A percentile compares a stretch with the other conserved stretches of the same genome.
These are phyloP conservation scores for Poecile montanus DNA, from an alignment of 2,797 vertebrate genomes.

Conservation along the genomic window DNA sequence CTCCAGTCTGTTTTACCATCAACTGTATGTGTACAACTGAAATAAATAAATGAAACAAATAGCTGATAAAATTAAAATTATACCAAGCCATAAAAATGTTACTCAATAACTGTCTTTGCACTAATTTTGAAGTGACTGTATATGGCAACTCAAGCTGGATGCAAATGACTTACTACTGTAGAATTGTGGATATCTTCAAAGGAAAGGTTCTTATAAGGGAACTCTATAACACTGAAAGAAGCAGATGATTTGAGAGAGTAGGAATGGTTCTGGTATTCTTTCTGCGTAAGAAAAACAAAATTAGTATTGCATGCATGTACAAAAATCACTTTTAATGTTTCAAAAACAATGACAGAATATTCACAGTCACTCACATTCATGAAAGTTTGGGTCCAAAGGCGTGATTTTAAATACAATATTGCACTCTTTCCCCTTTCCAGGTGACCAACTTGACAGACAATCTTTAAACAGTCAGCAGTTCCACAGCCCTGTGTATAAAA, in stretches of 20 bases:
- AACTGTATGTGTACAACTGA: background rate
- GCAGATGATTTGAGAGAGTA: conserved; percentile 87
- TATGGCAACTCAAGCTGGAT: background rate
- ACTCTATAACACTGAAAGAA: conserved; percentile 90
- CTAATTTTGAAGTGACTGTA: background rate
- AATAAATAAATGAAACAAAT: background rate
- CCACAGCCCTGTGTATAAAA: conserved; percentile 82
- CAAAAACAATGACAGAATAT: background rate
- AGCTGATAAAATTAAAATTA: background rate
- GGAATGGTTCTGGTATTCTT: conserved; percentile 92
- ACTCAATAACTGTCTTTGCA: background rate
- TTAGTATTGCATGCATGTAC: background rate
- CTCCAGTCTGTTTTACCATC: background rate
- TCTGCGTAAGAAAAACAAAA: conserved; percentile 67
- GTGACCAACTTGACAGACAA: conserved; percentile 90
- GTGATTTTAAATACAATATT: conserved; percentile 89
- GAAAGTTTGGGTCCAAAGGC: conserved; percentile 89
- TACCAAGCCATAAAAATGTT: background rate
- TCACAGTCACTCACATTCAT: conserved; percentile 83
- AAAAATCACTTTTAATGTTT: background rate
- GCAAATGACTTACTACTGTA: conserved; percentile 76
- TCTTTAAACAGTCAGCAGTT: conserved; percentile 82
- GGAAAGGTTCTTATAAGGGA: conserved; percentile 91
- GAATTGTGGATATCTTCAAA: conserved; percentile 85
- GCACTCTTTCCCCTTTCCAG: conserved; percentile 90